phyloP scores from a whole-genome alignment of 53 echinoderm and acorn worm genomes.

The Antedon mediterranea region DNA sequence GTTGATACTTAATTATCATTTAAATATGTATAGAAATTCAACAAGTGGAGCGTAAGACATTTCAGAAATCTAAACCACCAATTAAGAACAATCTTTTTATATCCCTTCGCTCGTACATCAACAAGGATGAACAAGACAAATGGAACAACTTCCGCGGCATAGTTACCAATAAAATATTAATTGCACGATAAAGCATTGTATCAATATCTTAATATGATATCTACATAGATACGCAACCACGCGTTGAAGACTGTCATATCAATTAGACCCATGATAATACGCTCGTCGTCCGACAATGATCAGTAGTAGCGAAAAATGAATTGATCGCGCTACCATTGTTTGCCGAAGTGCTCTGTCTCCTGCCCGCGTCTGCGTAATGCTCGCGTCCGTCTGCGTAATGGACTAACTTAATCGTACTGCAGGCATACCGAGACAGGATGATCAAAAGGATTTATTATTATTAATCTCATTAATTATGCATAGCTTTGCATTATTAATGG shows the following conservation, averaged over 20 bases:
- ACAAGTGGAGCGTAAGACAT: not conserved
- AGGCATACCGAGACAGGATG: not conserved
- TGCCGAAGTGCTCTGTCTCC: not conserved
- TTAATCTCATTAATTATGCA: not conserved
- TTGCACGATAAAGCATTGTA: not conserved
- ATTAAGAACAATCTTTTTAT: not conserved
- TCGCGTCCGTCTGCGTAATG: not conserved
- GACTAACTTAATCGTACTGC: not conserved
- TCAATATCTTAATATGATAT: not conserved
- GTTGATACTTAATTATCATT: no score
- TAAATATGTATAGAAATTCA: not conserved
- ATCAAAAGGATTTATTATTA: not conserved
- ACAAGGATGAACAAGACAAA: not conserved
- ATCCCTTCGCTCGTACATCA: not conserved
- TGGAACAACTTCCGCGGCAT: not conserved
- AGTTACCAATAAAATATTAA: not conserved
- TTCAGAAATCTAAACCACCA: not conserved
- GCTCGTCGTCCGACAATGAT: not conserved
- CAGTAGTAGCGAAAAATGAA: not conserved
- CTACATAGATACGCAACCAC: not conserved
- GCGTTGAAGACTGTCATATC: not conserved
- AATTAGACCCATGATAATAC: not conserved
- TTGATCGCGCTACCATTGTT: not conserved
- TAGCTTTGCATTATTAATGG: not conserved
- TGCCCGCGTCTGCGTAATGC: not conserved